Conservation (phyloP, 1,140 invertebrate species). For the Euwallacea similis region DNA sequence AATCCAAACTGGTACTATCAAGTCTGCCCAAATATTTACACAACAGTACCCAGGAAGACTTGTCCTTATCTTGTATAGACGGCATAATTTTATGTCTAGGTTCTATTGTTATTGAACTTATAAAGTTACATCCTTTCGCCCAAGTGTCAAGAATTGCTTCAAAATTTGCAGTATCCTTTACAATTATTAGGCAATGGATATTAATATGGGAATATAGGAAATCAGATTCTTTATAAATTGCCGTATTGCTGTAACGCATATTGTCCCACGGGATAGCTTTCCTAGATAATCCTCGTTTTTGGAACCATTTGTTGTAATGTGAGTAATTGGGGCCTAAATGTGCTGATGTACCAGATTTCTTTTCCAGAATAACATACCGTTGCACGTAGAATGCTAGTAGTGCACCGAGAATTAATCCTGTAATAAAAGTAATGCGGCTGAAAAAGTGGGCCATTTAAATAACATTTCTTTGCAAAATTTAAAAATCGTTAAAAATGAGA, state of each 20-base stretch:
- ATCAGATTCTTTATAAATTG: conserved; percentile 41
- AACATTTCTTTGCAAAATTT: too few species aligned
- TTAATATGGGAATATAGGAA: conserved; percentile 42
- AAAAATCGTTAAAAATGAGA: neutral
- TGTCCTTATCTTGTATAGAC: conserved; percentile 36
- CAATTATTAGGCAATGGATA: conserved; percentile 45
- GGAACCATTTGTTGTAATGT: conserved; percentile 44
- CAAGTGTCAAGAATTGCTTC: conserved; percentile 43
- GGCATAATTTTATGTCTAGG: conserved; percentile 39
- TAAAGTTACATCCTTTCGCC: conserved; percentile 44
- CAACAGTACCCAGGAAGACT: conserved; percentile 44
- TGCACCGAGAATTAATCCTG: conserved; percentile 35
- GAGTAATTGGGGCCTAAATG: too few species aligned
- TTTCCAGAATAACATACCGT: conserved; percentile 10
- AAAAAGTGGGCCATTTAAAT: conserved; percentile 39
- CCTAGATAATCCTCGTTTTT: conserved; percentile 34
- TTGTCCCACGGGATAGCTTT: conserved; percentile 39
- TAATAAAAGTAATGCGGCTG: conserved; percentile 29
- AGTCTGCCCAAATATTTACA: conserved; percentile 40
- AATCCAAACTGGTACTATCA: conserved; percentile 38
- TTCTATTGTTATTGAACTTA: conserved; percentile 37
- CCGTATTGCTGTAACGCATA: conserved; percentile 43
- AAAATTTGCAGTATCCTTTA: conserved; percentile 40
- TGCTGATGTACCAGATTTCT: neutral
- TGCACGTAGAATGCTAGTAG: conserved; percentile 26